phyloP scores from a whole-genome alignment of 1,140 invertebrate species.

The Anagrus nilaparvatae region DNA sequence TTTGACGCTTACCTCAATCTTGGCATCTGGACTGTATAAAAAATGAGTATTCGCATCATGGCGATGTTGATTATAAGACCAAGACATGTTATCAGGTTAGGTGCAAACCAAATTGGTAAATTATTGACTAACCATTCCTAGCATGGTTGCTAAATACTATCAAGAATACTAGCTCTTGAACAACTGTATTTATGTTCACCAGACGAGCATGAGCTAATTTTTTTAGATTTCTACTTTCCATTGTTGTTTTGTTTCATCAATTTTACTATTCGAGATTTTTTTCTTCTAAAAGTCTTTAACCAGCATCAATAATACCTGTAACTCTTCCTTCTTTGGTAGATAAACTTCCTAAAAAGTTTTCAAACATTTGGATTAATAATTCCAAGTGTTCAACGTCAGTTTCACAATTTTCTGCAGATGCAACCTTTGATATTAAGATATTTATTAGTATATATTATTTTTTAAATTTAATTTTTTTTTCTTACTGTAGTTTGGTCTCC shows the following conservation, averaged over 20 bases:
- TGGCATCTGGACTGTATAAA: constrained; percentile 72
- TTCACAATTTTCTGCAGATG: constrained; percentile 89
- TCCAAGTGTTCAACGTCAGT: constrained; percentile 93
- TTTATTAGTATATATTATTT: not conserved
- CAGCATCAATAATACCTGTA: constrained; percentile 57
- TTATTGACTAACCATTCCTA: constrained; percentile 93
- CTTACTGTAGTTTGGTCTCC: constrained; percentile 69
- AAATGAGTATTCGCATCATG: constrained; percentile 84
- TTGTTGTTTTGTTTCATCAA: constrained; percentile 72
- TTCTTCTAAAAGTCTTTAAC: constrained; percentile 62
- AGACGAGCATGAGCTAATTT: constrained; percentile 82
- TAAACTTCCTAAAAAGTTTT: constrained; percentile 71
- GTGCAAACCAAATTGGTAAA: constrained; percentile 89
- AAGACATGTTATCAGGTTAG: constrained; percentile 92
- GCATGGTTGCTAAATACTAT: constrained; percentile 84
- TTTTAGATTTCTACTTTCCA: constrained; percentile 92
- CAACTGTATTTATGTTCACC: constrained; percentile 94
- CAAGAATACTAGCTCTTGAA: constrained; percentile 73
- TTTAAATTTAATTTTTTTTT: not conserved
- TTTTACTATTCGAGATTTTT: constrained; percentile 73
- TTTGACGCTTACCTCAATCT: constrained; percentile 56
- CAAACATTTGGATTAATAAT: constrained; percentile 80
- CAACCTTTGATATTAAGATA: constrained; percentile 37
- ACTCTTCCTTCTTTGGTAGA: constrained; percentile 74
- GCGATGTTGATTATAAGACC: constrained; percentile 89